Evolutionary conservation across 1,140 invertebrate genomes (phyloP), one percentile per base, ranked within the genome.

Genomic region (Apis laboriosa): DNA sequence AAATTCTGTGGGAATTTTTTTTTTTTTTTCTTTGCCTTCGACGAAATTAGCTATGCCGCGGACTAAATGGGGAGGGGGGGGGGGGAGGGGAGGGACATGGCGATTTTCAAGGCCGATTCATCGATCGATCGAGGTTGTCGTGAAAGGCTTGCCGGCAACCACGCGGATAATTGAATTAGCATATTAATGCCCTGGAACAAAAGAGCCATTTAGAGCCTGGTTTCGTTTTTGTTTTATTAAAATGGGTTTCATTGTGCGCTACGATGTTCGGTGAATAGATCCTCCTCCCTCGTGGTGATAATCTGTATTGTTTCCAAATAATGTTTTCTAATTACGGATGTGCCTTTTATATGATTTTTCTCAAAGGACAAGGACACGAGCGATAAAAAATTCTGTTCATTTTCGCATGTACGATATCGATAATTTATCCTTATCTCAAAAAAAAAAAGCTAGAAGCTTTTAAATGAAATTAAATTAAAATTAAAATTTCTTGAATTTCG

Each of bases 101-200:
- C n/a, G 49, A 43, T 19, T 60, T n/a, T 61, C 66, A 81, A 84
- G 78, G 72, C 49, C 28, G 15, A 53, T 7, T 12, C 19, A 9
- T 8, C 43, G 73, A 63, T 63, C 60, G 17, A 34, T 17, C 49
- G 12, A 58, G 56, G 28, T 71, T 87, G 34, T 43, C 61, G 43
- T 12, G 77, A 56, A 81, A 84, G 60, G 63, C 24, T 75, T 64
- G 77, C n/a, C 61, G 63, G 75, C 76, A 87, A 82, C 83, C 58
- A 87, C 78, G 70, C 79, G 83, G 77, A 81, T 88, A 84, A 88
- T 88, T 81, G 86, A 84, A 86, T 88, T 86, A 88, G 81, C 85
- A 82, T 88, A 88, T 84, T 87, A 86, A 87, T 88, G 75, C 66
- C 43, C 19, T 72, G 80, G 86, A 85, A 85, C 75, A 85, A 85